Evolutionary conservation across 2,797 vertebrate species (phyloP).

Genomic region (Mormyrops attenuatus): DNA sequence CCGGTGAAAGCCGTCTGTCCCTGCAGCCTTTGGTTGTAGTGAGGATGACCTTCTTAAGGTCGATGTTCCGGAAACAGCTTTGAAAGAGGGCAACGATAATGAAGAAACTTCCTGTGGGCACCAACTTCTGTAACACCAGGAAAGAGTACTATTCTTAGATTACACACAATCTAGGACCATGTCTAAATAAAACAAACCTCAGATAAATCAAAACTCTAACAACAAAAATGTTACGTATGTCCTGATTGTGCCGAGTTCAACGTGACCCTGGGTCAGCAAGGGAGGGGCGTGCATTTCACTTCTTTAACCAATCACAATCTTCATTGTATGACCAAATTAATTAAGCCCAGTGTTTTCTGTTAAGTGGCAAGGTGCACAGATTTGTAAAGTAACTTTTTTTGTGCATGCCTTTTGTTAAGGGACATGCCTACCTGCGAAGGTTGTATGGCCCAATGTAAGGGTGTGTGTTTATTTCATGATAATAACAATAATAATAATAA

Average conservation of each 20-base stretch:
- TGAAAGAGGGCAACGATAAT: neutral
- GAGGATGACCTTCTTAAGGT: neutral
- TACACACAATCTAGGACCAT: neutral
- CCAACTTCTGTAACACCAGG: neutral
- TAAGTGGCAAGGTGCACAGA: neutral
- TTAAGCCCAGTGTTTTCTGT: neutral
- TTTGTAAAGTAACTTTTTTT: neutral
- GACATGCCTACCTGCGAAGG: neutral
- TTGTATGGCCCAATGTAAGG: neutral
- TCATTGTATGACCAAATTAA: neutral
- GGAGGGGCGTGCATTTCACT: neutral
- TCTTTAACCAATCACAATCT: neutral
- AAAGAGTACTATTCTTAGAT: conserved; percentile 1
- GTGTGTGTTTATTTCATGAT: neutral
- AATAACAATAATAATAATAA: neutral
- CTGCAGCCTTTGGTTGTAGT: neutral
- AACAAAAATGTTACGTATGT: neutral
- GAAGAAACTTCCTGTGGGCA: neutral
- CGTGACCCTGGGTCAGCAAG: neutral
- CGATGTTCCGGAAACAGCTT: neutral
- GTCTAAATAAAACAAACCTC: neutral
- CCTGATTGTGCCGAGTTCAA: neutral
- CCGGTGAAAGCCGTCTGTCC: no score
- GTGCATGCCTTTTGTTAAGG: neutral
- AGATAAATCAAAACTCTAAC: neutral